Base-by-base conservation (phyloP, 2,113 vertebrate genomes). In the Sebastes fasciatus region DNA sequence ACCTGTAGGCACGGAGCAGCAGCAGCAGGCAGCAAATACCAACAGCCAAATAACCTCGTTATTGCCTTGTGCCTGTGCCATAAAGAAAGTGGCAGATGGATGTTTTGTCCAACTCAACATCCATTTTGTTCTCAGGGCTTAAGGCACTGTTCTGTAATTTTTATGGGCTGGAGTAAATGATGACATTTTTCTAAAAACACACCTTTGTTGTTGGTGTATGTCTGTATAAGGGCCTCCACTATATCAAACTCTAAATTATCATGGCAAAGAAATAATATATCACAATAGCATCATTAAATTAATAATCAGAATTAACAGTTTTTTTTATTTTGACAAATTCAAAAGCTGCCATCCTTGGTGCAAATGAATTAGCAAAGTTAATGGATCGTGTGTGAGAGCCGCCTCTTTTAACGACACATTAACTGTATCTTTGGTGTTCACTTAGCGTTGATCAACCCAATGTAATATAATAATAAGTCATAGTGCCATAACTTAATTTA, bases 11-110 rank as follows among this genome's bases (percentile, higher is more conserved):
- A 90, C 26, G 4, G 77, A 83, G 90, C 83, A 66, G 70, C 83
- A 66, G 70, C 67, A 84, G 77, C 86, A 84, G 83, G 84, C 86
- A 85, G 88, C 91, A 93, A 93, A 92, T 83, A 89, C 88, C 85
- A 84, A 85, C 83, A 87, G 87, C 89, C 86, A 93, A 93, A 93
- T 94, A 93, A 92, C 86, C 69, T 88, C 42, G 71, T 93, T 94
- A 93, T 93, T 93, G 93, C 88, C 69, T 89, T 85, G 83, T 78
- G 91, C 91, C 90, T 69, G 70, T 69, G 79, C 85, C 40, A n/a
- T 84, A 71, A 88, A 88, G 86, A 85, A 89, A 80, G 85, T 91
- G 89, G 90, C 80, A 85, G 89, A 93, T 92, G 77, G 82, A 93
- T 94, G 88, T 87, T 87, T 91, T 89, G 85, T 83, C 85, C 86